A percentile compares a stretch with the other conserved stretches of the same genome.
phyloP scores from a whole-genome alignment of 1,140 invertebrate genomes.

The Drepana arcuata region DNA sequence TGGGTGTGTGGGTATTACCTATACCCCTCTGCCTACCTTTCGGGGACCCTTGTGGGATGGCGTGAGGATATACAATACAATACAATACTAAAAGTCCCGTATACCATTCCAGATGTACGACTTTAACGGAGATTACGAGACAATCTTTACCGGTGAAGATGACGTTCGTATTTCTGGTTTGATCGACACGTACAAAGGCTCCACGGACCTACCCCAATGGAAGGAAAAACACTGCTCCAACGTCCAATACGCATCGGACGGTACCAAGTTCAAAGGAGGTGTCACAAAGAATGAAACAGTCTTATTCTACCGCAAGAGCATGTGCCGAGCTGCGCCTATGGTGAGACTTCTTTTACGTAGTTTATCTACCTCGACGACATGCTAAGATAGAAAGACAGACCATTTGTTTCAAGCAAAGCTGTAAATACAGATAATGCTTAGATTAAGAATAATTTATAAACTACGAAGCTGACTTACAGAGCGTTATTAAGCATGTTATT shows the following conservation, averaged over 20 bases:
- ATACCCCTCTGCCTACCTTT: too few species aligned
- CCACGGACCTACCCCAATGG: constrained; percentile 83
- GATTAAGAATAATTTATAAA: too few species aligned
- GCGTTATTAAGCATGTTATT: too few species aligned
- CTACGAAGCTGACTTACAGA: too few species aligned
- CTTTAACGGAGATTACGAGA: constrained; percentile 84
- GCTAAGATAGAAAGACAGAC: too few species aligned
- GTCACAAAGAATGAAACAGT: constrained; percentile 79
- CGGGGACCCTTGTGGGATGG: too few species aligned
- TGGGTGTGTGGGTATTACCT: too few species aligned
- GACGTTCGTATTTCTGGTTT: constrained; percentile 76
- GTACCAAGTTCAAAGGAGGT: constrained; percentile 84
- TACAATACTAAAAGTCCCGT: not conserved
- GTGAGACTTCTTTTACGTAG: too few species aligned
- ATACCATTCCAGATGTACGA: constrained; percentile 83
- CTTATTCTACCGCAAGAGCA: constrained; percentile 85
- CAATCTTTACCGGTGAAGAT: constrained; percentile 81
- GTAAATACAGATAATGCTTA: too few species aligned
- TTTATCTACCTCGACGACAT: too few species aligned
- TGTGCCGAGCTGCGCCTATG: constrained; percentile 83
- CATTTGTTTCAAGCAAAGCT: too few species aligned
- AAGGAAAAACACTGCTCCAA: constrained; percentile 80
- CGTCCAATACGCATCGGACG: constrained; percentile 85
- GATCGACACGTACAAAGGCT: constrained; percentile 83
- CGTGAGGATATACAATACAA: too few species aligned